Conservation (phyloP, 2,888 invertebrate genomes). For the Biston betularia region DNA sequence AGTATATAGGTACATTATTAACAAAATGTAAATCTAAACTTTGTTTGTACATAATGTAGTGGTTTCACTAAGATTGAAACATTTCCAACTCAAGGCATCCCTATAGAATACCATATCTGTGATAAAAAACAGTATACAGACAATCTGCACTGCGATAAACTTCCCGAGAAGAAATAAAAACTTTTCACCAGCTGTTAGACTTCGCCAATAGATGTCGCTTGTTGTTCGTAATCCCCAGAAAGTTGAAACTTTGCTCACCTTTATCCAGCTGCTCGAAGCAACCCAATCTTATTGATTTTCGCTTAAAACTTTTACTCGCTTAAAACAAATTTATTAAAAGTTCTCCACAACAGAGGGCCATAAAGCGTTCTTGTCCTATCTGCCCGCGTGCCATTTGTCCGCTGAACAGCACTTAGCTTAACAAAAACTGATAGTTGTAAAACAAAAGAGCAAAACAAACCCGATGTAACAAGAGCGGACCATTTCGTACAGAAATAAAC, state of each 20-base stretch:
- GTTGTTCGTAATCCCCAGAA: constrained; percentile 28
- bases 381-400: constrained; percentile 79
- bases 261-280: constrained; percentile 34
- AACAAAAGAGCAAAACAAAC: constrained; percentile 81
- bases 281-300: constrained; percentile 44
- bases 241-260: constrained; percentile 40
- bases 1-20: too few relatives aligned
- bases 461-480: constrained; percentile 77
- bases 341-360: constrained; percentile 53
- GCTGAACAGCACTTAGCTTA: constrained; percentile 83
- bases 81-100: too few relatives aligned
- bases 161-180: constrained; percentile 26
- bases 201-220: constrained; percentile 39
- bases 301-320: constrained; percentile 52
- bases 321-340: constrained; percentile 55
- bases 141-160: constrained; percentile 4
- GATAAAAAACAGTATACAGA: neutral
- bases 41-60: too few relatives aligned
- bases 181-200: constrained; percentile 26
- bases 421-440: constrained; percentile 85
- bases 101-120: neutral
- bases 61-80: too few relatives aligned
- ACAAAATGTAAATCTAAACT: too few relatives aligned
- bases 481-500: constrained; percentile 83
- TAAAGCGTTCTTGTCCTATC: constrained; percentile 72